Conservation (phyloP, 2,797 vertebrate genomes). For the Malacoraja senta region DNA sequence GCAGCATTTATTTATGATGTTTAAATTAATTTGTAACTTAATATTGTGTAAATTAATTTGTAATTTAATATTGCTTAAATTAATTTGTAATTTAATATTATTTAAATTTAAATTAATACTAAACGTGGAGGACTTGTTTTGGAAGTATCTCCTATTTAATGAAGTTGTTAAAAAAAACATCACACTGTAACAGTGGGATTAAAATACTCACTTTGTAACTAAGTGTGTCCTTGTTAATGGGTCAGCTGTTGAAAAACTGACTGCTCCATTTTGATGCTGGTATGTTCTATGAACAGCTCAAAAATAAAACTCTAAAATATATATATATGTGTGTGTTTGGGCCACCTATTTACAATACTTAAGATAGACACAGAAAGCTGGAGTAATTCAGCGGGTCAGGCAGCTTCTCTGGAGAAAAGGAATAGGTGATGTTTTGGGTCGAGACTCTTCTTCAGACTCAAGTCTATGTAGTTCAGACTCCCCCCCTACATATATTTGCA, state of each 20-base stretch:
- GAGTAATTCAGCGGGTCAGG: no score
- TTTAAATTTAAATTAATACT: neutral
- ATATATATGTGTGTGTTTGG: no score
- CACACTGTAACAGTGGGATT: neutral
- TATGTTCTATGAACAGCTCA: conserved; percentile 27
- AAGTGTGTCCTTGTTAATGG: neutral
- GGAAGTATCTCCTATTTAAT: neutral
- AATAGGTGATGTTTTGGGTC: no score
- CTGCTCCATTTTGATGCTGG: neutral
- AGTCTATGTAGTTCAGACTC: no score
- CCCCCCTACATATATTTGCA: no score
- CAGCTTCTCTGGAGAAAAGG: no score
- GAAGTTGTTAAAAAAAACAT: neutral
- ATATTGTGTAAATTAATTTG: neutral
- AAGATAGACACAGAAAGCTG: no score
- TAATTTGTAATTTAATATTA: neutral
- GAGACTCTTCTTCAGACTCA: no score
- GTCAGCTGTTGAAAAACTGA: neutral
- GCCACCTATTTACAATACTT: no score
- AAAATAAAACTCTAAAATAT: neutral
- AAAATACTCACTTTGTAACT: neutral
- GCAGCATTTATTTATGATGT: neutral
- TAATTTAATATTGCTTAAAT: neutral
- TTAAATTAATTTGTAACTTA: neutral
- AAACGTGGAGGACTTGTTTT: neutral